phyloP scores from a whole-genome alignment of 2,797 vertebrate genomes.

The Eurystomus glaucurus region DNA sequence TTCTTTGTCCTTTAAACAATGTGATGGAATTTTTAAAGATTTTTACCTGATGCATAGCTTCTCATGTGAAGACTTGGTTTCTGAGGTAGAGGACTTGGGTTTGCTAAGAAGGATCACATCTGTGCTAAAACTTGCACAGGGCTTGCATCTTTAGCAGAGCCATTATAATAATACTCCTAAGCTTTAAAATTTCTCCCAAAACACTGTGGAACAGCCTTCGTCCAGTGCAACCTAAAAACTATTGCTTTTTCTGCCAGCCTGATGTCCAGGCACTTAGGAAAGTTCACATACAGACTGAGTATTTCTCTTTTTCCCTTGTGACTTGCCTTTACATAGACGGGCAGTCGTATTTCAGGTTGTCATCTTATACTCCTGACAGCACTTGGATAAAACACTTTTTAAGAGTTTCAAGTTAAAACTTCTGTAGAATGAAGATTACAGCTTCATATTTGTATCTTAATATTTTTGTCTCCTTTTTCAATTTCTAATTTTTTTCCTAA shows the following conservation, averaged over 20 bases:
- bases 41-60: not conserved
- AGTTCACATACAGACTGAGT: not conserved
- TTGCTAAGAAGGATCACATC: not conserved
- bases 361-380: not conserved
- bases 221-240: not conserved
- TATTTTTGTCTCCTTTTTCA: not conserved
- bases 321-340: not conserved
- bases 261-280: not conserved
- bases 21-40: not conserved
- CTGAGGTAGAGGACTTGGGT: not conserved
- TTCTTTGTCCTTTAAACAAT: not conserved
- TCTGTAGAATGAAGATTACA: not conserved
- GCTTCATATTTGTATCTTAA: not conserved
- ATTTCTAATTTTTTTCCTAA: not conserved
- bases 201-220: not conserved
- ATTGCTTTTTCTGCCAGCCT: not conserved
- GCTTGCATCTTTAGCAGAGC: not conserved
- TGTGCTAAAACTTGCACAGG: not conserved
- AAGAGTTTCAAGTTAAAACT: not conserved
- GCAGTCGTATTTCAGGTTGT: not conserved
- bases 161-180: not conserved
- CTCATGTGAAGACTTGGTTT: not conserved
- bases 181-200: not conserved
- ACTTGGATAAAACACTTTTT: not conserved
- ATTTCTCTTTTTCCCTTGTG: not conserved